These are phyloP conservation scores for Drosophila prostipennis DNA, from an alignment of 2,888 invertebrate genomes.

Conservation along the genomic window DNA sequence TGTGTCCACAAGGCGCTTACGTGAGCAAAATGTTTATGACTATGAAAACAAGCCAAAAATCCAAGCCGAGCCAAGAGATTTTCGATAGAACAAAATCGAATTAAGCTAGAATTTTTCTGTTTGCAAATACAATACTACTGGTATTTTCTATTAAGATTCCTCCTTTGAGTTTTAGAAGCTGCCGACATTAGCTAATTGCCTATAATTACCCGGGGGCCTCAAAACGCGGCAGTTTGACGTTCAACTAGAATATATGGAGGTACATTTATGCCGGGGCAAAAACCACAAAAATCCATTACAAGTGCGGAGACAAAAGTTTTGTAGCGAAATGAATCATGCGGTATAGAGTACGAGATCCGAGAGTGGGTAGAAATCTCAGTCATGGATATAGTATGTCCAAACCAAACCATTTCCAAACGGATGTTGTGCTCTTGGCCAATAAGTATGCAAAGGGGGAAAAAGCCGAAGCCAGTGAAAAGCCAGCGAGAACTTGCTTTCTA, in stretches of 20 bases:
- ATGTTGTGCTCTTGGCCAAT: conserved; percentile 26
- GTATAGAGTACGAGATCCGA: not conserved
- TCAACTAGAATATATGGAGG: conserved; percentile 46
- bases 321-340: conserved; percentile 60
- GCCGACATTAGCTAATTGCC: conserved; percentile 66
- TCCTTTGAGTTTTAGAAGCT: conserved; percentile 53
- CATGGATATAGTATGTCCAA: conserved; percentile 9
- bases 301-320: conserved; percentile 69
- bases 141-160: conserved; percentile 59
- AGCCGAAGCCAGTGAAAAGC: conserved; percentile 19
- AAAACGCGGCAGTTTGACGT: conserved; percentile 28
- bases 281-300: conserved; percentile 75
- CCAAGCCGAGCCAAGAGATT: conserved; percentile 12
- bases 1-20: conserved; percentile 42
- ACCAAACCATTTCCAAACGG: conserved; percentile 18
- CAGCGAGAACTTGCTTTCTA: conserved; percentile 43
- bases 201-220: conserved; percentile 59
- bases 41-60: conserved; percentile 31
- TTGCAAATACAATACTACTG: conserved; percentile 29
- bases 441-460: conserved; percentile 29
- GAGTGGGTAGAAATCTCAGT: conserved; percentile 35
- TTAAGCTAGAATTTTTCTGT: conserved; percentile 2
- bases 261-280: conserved; percentile 24
- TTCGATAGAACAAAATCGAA: conserved; percentile 17
- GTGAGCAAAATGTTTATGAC: conserved; percentile 62